These are phyloP conservation scores for Ctenomys sociabilis DNA, from an alignment of 2,113 vertebrate species.

Conservation along the genomic window DNA sequence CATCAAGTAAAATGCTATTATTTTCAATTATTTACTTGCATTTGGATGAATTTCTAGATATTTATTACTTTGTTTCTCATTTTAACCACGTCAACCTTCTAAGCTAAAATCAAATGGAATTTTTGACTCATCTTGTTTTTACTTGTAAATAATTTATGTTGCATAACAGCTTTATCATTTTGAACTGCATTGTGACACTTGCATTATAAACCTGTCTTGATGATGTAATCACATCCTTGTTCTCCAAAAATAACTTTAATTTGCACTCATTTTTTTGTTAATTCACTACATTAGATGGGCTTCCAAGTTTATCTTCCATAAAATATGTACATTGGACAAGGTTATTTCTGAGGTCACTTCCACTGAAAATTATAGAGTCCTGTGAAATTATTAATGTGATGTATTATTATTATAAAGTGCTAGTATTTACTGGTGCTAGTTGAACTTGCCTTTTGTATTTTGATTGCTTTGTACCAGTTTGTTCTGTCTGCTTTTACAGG, in stretches of 20 bases:
- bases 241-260: conserved; percentile 69
- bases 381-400: conserved; percentile 62
- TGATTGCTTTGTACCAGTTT: neutral
- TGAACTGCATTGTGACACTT: conserved; percentile 57
- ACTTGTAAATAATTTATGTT: conserved; percentile 65
- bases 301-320: conserved; percentile 54
- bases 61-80: conserved; percentile 6
- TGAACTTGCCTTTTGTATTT: neutral
- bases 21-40: conserved; percentile 24
- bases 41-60: neutral
- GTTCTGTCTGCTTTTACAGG: neutral
- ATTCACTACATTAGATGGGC: neutral
- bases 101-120: conserved; percentile 55
- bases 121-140: conserved; percentile 61
- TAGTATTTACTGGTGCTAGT: neutral
- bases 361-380: conserved; percentile 26
- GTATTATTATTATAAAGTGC: neutral
- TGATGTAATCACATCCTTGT: conserved; percentile 58
- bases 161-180: conserved; percentile 37
- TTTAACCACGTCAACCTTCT: conserved; percentile 33
- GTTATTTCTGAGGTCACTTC: conserved; percentile 48
- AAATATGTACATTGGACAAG: conserved; percentile 32
- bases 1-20: neutral
- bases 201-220: conserved; percentile 38
- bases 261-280: conserved; percentile 58